Evolutionary conservation across 2,797 vertebrate species (phyloP), one percentile per base, ranked within the genome.

Genomic region (Crossoptilon crossoptilon): DNA sequence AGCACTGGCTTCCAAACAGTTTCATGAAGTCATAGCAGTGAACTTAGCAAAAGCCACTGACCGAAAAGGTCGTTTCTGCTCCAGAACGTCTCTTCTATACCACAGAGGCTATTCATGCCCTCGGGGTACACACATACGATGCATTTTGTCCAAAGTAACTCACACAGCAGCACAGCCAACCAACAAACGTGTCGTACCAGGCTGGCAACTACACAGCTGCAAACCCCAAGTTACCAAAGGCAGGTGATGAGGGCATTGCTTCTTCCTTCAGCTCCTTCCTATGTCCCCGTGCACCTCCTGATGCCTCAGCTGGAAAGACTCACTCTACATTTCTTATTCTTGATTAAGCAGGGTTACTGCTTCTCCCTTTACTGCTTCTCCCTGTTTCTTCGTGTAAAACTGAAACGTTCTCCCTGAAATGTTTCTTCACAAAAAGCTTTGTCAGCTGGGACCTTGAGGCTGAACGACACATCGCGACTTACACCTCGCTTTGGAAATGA

Each of bases 1-100:
- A 26, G 26, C n/a, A 33, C 26, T 76, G 24, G 53, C 80, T 96
- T 96, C 85, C 92, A 94, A 96, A 96, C 79, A 93, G 87, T 69
- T 8, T 72, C 37, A 53, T 60, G 73, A 80, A 44, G 29, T 68
- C 74, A 55, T 17, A 78, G 16, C 49, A 64, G 5, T 31, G 13
- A 64, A 22, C 41, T 43, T 14, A 63, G 17, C 9, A 6, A 22
- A 64, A 9, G 73, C 13, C 64, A 87, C 63, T 56, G 81, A 76
- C 51, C 64, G 39, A 27, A 91, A 23, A 3, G 56, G 73, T 19
- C 19, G 10, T 18, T 90, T 80, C 68, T 68, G 11, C 11, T 74
- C 29, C 67, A 87, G 49, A 84, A 66, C 5, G 3, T 8, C 21
- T 74, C 59, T 67, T 69, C 76, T 66, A 15, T 62, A 80, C 66